Evolutionary conservation across 2,888 invertebrate species (phyloP).

Genomic region (Choristoneura rosaceana): DNA sequence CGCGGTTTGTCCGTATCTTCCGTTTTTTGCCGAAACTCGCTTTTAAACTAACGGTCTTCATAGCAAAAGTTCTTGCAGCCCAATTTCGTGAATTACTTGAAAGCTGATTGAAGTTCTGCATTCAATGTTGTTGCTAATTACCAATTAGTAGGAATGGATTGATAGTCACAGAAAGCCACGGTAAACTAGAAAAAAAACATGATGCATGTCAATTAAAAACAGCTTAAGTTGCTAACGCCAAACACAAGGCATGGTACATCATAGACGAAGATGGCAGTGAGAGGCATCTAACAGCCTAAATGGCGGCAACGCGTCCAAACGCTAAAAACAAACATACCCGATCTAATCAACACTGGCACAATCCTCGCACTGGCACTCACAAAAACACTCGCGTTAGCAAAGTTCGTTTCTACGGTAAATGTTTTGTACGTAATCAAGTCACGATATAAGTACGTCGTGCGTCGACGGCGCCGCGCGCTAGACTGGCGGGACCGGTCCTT

Average conservation of each 20-base stretch:
- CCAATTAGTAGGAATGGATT: neutral
- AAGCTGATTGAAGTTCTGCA: neutral
- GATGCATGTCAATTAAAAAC: slow-evolving; percentile 4
- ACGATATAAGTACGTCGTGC: slow-evolving; percentile 54
- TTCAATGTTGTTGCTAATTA: neutral
- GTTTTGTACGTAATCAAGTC: slow-evolving; percentile 18
- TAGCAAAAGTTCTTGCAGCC: neutral
- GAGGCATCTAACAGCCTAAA: slow-evolving; percentile 19
- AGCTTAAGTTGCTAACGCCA: slow-evolving; percentile 7
- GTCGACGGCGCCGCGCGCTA: slow-evolving; percentile 62
- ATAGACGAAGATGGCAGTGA: slow-evolving; percentile 19
- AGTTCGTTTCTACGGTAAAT: slow-evolving; percentile 7
- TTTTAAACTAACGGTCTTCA: slow-evolving; percentile 9
- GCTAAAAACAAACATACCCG: slow-evolving; percentile 16
- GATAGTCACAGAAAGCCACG: neutral
- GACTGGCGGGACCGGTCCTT: slow-evolving; percentile 69
- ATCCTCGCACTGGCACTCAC: slow-evolving; percentile 34
- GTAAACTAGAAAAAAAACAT: neutral
- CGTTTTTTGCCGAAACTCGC: slow-evolving; percentile 12
- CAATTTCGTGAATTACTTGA: neutral
- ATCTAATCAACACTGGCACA: slow-evolving; percentile 9
- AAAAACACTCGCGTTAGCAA: slow-evolving; percentile 16
- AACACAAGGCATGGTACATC: neutral
- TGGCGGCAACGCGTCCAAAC: slow-evolving; percentile 26
- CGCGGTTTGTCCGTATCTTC: slow-evolving; percentile 14